Percentiles rank a stretch among this genome's conserved stretches.
Evolutionary conservation across 30 jellyfish, hydroid and myxozoan species (phyloP).

Genomic region (Pelagia noctiluca): DNA sequence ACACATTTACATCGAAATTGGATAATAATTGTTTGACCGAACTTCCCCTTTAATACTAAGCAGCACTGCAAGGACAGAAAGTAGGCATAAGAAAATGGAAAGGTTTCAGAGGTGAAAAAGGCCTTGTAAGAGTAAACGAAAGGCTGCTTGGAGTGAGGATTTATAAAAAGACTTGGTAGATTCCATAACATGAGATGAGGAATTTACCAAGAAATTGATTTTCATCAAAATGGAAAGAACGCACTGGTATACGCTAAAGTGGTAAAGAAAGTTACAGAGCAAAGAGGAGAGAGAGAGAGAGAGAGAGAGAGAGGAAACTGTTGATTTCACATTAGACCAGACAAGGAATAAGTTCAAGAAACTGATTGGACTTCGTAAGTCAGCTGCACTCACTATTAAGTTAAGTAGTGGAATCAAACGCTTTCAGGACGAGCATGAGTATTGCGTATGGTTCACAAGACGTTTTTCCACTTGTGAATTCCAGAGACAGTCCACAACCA

Average conservation of each 20-base stretch:
- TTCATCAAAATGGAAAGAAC: background rate
- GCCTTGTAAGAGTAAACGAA: background rate
- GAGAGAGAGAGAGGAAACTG: background rate
- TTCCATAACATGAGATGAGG: background rate
- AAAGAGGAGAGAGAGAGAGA: background rate
- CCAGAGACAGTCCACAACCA: slow-evolving; percentile 14
- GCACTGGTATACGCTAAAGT: background rate
- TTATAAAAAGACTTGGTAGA: background rate
- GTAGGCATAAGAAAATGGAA: background rate
- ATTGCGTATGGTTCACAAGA: background rate
- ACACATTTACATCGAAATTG: too few relatives aligned
- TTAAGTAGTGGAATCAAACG: background rate
- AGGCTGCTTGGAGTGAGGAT: background rate
- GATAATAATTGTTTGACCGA: too few relatives aligned
- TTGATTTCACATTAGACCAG: background rate
- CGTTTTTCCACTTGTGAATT: background rate
- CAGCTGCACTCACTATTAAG: slow-evolving; percentile 5
- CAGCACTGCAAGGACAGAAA: background rate
- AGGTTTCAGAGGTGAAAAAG: background rate
- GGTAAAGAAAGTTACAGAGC: background rate
- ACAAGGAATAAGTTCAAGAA: slow-evolving; percentile 13
- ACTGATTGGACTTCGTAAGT: background rate
- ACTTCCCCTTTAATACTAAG: background rate
- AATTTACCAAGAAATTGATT: background rate
- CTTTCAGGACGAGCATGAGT: background rate